phyloP scores from a whole-genome alignment of 2,797 vertebrate species.

The Ctenosaura bakeri region DNA sequence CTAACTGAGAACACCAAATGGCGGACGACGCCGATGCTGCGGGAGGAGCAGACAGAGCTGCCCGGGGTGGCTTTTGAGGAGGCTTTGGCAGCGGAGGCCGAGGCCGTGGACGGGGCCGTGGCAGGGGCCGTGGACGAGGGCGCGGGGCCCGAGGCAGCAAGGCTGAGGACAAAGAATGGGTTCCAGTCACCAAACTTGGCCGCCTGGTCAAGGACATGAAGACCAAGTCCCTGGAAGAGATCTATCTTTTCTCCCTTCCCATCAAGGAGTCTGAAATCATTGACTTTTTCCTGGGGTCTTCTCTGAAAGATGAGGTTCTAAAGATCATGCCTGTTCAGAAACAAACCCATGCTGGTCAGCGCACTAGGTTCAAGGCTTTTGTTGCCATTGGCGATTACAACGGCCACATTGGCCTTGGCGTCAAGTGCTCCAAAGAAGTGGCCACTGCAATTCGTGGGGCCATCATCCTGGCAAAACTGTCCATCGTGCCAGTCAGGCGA shows the following conservation, averaged over 20 bases:
- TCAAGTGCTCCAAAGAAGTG: too few relatives aligned
- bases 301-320: slow-evolving; percentile 95
- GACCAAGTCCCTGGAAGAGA: slow-evolving; percentile 97
- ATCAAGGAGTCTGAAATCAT: slow-evolving; percentile 99
- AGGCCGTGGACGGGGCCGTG: slow-evolving; percentile 86
- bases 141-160: slow-evolving; percentile 88
- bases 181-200: slow-evolving; percentile 97
- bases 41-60: slow-evolving; percentile 89
- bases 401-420: too few relatives aligned
- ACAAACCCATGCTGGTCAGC: slow-evolving; percentile 96
- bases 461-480: too few relatives aligned
- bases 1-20: too few relatives aligned
- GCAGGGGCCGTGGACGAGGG: slow-evolving; percentile 91
- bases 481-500: too few relatives aligned
- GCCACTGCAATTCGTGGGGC: too few relatives aligned
- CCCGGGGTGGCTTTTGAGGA: slow-evolving; percentile 90
- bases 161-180: slow-evolving; percentile 95
- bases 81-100: slow-evolving; percentile 85
- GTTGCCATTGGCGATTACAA: too few relatives aligned
- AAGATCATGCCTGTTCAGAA: slow-evolving; percentile 99
- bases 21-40: slow-evolving; percentile 99
- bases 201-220: slow-evolving; percentile 99
- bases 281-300: slow-evolving; percentile 95
- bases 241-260: slow-evolving; percentile 96
- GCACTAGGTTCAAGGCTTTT: too few relatives aligned